Conservation (phyloP, 2,888 invertebrate genomes). For the Apamea epomidion region DNA sequence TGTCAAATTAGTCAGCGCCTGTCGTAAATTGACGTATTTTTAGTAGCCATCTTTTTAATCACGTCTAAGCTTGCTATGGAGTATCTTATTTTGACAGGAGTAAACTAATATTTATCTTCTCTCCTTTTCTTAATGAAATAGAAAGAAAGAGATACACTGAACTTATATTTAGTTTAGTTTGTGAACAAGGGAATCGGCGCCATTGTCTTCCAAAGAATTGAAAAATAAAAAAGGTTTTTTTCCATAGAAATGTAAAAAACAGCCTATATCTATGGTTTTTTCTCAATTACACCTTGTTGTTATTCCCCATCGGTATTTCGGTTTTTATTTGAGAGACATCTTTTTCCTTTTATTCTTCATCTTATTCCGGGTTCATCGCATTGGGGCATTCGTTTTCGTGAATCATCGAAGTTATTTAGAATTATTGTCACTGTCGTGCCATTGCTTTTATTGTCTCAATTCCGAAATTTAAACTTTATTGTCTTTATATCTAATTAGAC, state of each 20-base stretch:
- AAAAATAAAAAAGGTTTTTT: neutral
- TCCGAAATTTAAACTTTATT: neutral
- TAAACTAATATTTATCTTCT: too few species aligned
- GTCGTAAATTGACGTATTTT: too few species aligned
- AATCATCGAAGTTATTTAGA: conserved; percentile 20
- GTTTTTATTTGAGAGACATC: conserved; percentile 15
- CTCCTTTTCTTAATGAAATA: too few species aligned
- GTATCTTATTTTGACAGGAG: too few species aligned
- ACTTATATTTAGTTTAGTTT: too few species aligned
- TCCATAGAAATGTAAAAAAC: too few species aligned
- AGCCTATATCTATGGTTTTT: too few species aligned
- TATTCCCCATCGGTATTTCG: conserved; percentile 21
- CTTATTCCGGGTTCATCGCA: conserved; percentile 19
- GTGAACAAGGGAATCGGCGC: too few species aligned
- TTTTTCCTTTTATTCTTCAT: conserved; percentile 15
- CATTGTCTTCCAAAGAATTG: neutral
- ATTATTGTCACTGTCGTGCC: conserved; percentile 7
- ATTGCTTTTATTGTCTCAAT: neutral
- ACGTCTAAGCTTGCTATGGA: too few species aligned
- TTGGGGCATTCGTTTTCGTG: conserved; percentile 6
- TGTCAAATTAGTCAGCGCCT: too few species aligned
- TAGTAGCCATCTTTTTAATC: too few species aligned
- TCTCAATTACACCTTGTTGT: conserved; percentile 8
- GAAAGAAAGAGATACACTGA: too few species aligned
- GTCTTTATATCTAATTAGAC: neutral